A percentile compares a stretch with the other conserved stretches of the same genome.
These are phyloP conservation scores for Prionchulus punctatus DNA, from an alignment of 2,888 invertebrate species.

Conservation along the genomic window DNA sequence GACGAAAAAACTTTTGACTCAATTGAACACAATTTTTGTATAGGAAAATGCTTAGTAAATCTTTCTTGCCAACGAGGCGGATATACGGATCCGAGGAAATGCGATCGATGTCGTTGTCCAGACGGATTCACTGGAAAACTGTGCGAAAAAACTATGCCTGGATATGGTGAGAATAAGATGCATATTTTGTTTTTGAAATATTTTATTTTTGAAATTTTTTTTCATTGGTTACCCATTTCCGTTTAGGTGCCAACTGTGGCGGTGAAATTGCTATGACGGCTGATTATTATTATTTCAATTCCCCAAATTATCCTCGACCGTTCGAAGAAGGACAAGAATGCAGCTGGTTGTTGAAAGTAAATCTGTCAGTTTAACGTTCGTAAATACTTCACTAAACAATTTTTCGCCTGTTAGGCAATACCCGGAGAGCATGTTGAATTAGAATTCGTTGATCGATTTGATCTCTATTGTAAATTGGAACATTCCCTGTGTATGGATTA, in stretches of 20 bases:
- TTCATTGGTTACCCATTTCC: not conserved
- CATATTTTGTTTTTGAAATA: no score
- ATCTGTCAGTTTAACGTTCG: not conserved
- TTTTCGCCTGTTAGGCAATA: slow-evolving; percentile 19
- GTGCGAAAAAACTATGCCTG: slow-evolving; percentile 30
- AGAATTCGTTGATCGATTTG: slow-evolving; percentile 27
- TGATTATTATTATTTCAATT: slow-evolving; percentile 16
- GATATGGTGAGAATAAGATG: slow-evolving; percentile 17
- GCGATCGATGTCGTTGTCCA: slow-evolving; percentile 29
- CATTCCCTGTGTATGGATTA: slow-evolving; percentile 34
- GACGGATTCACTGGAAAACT: slow-evolving; percentile 31
- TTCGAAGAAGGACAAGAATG: slow-evolving; percentile 31
- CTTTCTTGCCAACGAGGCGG: slow-evolving; percentile 30
- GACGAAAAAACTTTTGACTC: not conserved
- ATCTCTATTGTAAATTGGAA: slow-evolving; percentile 32
- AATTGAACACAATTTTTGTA: not conserved
- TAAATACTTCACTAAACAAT: not conserved
- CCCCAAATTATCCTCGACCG: slow-evolving; percentile 27
- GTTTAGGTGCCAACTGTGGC: slow-evolving; percentile 25
- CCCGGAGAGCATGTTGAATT: slow-evolving; percentile 26
- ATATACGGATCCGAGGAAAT: slow-evolving; percentile 30
- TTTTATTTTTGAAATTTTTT: not conserved
- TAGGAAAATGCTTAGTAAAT: slow-evolving; percentile 19
- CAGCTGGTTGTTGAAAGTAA: slow-evolving; percentile 24
- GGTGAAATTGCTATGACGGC: slow-evolving; percentile 20